Base-by-base conservation (phyloP, 37 sponge, comb jelly and placozoan genomes). In the Chondrosia reniformis region DNA sequence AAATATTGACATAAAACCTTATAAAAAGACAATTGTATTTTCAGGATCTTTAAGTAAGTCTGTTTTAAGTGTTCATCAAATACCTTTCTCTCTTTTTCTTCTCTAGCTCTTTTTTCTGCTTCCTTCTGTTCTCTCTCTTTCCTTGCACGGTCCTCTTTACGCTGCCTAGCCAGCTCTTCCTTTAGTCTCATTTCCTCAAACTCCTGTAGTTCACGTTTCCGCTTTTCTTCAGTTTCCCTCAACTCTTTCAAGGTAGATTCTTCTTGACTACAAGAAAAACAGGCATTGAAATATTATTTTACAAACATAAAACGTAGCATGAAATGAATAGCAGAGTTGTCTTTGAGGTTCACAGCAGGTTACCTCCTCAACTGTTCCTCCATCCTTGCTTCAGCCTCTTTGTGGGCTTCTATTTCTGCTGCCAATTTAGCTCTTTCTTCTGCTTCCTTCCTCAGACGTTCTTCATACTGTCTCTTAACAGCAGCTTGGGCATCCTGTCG, bases 361-460 rank as follows among this genome's bases (percentile, higher is more conserved):
- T 52, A 19, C 55, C 55, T 52, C n/a, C 45, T 45, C 55, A 89
- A 73, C 46, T 89, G 81, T 24, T 81, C 86, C 12, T 79, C 86
- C 31, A 89, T 58, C n/a, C 76, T 71, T 54, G 84, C 86, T 63
- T 82, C 76, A 2, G 82, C 81, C 56, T 85, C 86, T n/a, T 76
- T 40, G 25, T 82, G 82, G 21, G 85, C 57, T 6, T 78, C 75
- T 13, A 37, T 81, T 41, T 89, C 90, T 56, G 85, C 85, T 27
- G 85, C 90, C 10, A 77, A 59, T 33, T 86, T 43, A 7, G 74
- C 83, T 25, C 71, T 58, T 5, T 86, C 82, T 37, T 89, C 90
- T 32, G 83, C 67, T 41, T 89, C 90, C 40, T 67, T 79, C 59
- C 45, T 52, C 30, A 42, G 24, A 34, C 43, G 62, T 22, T 9